These are phyloP conservation scores for Bunonema sp. DNA, from an alignment of 2,888 invertebrate genomes.

Conservation along the genomic window DNA sequence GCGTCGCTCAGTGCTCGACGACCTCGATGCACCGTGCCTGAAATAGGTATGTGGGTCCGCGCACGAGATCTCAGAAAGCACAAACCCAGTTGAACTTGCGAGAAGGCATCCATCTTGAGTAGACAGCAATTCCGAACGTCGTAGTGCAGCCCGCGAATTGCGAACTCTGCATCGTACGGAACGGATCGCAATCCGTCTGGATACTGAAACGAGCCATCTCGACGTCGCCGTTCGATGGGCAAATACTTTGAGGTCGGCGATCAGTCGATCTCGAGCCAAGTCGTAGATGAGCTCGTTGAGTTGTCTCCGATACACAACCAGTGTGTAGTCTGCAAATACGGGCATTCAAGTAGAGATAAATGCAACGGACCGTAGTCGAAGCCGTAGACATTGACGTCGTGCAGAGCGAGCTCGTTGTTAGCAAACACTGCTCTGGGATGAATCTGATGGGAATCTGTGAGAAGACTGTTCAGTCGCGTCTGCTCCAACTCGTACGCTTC, in stretches of 20 bases:
- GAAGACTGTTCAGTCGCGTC: too few relatives aligned
- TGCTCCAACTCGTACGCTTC: too few relatives aligned
- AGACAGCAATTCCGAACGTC: conserved; percentile 84
- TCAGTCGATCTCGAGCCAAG: conserved; percentile 68
- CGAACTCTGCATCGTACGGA: conserved; percentile 78
- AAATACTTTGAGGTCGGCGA: conserved; percentile 69
- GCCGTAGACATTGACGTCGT: conserved; percentile 68
- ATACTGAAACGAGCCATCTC: conserved; percentile 55
- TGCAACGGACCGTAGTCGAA: conserved; percentile 99
- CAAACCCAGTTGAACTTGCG: conserved; percentile 85
- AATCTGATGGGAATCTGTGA: too few relatives aligned
- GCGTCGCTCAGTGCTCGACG: conserved; percentile 9
- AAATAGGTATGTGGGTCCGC: not conserved
- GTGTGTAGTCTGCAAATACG: too few relatives aligned
- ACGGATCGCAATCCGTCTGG: conserved; percentile 62
- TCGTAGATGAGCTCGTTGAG: conserved; percentile 77
- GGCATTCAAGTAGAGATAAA: too few relatives aligned
- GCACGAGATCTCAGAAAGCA: not conserved
- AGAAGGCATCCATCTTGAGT: conserved; percentile 81
- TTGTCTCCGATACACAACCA: conserved; percentile 79
- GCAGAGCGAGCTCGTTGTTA: conserved; percentile 79
- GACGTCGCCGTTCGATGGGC: not conserved
- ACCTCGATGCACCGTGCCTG: conserved; percentile 18
- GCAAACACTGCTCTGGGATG: conserved; percentile 73
- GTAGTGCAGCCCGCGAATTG: conserved; percentile 89